A percentile compares a stretch with the other conserved stretches of the same genome.
phyloP scores from a whole-genome alignment of 2,113 vertebrate genomes.

The Phylloscopus trochilus region DNA sequence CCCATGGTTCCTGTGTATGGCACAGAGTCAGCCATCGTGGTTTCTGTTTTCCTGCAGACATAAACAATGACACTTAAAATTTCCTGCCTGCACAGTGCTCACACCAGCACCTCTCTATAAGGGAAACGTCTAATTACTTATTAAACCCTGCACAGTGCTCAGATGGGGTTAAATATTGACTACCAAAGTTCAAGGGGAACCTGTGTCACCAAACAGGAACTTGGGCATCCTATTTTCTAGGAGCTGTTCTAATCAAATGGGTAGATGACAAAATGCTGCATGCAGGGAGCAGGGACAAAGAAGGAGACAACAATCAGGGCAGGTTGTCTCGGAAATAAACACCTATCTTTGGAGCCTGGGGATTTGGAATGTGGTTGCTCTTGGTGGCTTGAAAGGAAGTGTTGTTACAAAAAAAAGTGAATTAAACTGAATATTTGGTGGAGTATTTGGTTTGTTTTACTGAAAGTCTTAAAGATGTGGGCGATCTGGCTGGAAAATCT shows the following conservation, averaged over 20 bases:
- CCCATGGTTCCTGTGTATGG: neutral
- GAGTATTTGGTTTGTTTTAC: neutral
- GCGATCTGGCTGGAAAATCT: neutral
- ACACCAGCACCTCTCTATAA: constrained; percentile 1
- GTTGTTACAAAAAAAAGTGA: neutral
- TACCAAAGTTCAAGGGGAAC: neutral
- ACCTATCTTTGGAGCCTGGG: neutral
- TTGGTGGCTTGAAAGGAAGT: neutral
- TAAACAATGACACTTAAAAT: constrained; percentile 76
- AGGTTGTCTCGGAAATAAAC: neutral
- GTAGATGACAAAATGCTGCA: neutral
- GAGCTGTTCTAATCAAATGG: neutral
- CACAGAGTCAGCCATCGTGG: constrained; percentile 47
- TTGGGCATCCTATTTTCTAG: neutral
- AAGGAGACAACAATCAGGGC: neutral
- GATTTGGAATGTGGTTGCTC: neutral
- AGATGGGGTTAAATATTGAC: constrained; percentile 49
- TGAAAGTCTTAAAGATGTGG: neutral
- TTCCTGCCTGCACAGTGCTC: constrained; percentile 65
- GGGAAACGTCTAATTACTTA: constrained; percentile 45
- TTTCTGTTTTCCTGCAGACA: constrained; percentile 72
- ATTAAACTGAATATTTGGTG: neutral
- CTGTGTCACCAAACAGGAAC: neutral
- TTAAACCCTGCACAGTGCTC: constrained; percentile 35
- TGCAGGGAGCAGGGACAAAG: neutral